Conservation (phyloP, 2,888 invertebrate genomes). For the Drosophila formosana region DNA sequence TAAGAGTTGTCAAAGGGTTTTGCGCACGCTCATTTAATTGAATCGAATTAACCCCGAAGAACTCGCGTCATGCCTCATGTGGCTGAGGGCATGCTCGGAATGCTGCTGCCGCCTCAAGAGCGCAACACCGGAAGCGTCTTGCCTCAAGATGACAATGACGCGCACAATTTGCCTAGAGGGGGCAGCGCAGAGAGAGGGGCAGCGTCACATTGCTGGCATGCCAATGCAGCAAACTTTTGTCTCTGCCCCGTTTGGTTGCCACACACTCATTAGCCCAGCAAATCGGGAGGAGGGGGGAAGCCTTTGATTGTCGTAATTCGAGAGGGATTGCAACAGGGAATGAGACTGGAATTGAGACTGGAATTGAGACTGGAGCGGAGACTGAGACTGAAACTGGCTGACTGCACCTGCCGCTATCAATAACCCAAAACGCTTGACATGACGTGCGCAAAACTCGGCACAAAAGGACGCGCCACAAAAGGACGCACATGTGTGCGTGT, state of each 20-base stretch:
- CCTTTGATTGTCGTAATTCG: constrained; percentile 63
- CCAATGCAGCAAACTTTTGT: constrained; percentile 47
- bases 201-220: constrained; percentile 44
- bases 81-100: constrained; percentile 64
- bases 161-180: constrained; percentile 31
- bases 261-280: constrained; percentile 43
- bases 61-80: constrained; percentile 62
- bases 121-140: constrained; percentile 54
- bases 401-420: constrained; percentile 71
- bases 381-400: neutral
- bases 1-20: constrained; percentile 63
- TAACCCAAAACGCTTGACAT: constrained; percentile 65
- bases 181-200: neutral
- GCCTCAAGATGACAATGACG: constrained; percentile 63
- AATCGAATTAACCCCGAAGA: constrained; percentile 73
- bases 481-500: constrained; percentile 19
- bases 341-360: constrained; percentile 9
- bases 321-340: constrained; percentile 21
- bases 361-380: neutral
- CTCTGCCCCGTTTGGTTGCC: neutral
- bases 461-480: constrained; percentile 60
- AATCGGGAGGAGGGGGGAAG: constrained; percentile 36
- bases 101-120: constrained; percentile 49
- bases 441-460: constrained; percentile 50
- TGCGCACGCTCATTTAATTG: constrained; percentile 68